Conservation (phyloP, 2,888 invertebrate species). For the Phytoseiulus persimilis region DNA sequence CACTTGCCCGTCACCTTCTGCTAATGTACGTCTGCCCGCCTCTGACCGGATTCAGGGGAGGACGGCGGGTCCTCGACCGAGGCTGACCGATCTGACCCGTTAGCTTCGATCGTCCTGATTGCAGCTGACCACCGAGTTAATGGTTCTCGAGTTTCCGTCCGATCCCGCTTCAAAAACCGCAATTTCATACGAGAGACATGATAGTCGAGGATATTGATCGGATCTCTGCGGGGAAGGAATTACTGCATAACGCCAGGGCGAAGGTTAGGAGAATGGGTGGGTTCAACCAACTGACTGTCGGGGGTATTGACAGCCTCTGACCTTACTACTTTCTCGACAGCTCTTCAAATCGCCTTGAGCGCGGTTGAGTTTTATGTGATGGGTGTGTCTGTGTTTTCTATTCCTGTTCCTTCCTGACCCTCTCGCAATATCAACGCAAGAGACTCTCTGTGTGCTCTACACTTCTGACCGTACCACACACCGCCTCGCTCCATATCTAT, state of each 20-base stretch:
- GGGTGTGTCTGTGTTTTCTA: neutral
- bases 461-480: neutral
- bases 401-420: neutral
- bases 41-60: neutral
- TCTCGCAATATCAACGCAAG: neutral
- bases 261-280: neutral
- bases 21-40: neutral
- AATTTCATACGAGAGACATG: neutral
- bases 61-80: neutral
- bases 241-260: neutral
- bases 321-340: neutral
- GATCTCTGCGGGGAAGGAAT: neutral
- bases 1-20: neutral
- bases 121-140: neutral
- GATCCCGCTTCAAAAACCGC: no score
- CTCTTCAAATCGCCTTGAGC: neutral
- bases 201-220: neutral
- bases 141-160: no score
- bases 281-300: neutral
- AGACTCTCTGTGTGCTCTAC: neutral
- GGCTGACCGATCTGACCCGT: neutral
- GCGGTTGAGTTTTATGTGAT: neutral
- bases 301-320: neutral
- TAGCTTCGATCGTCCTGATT: neutral
- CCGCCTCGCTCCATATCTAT: neutral